These are phyloP conservation scores for Valencia hispanica DNA, from an alignment of 2,797 vertebrate species.

Conservation along the genomic window DNA sequence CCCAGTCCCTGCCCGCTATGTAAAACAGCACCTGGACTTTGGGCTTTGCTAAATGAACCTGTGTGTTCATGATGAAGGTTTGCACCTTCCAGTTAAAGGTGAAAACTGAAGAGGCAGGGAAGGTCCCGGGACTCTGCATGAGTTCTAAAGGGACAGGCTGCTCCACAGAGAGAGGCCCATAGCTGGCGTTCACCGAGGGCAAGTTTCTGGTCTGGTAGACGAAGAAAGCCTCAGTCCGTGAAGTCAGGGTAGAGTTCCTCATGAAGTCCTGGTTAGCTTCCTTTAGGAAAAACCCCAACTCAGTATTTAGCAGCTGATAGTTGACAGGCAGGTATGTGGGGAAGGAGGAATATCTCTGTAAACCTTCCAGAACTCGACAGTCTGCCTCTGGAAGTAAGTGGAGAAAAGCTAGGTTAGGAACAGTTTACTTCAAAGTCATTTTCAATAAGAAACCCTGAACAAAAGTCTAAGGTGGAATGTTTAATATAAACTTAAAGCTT, in stretches of 20 bases:
- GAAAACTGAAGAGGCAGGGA: constrained; percentile 83
- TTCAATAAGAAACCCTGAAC: neutral
- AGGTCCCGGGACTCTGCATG: constrained; percentile 74
- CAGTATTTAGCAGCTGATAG: constrained; percentile 85
- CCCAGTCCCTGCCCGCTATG: constrained; percentile 85
- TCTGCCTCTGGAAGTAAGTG: constrained; percentile 81
- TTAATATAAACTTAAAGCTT: neutral
- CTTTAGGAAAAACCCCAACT: constrained; percentile 90
- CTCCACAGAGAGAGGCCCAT: constrained; percentile 88
- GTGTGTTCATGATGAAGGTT: constrained; percentile 83
- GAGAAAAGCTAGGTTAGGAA: constrained; percentile 50
- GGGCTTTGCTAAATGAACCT: constrained; percentile 82
- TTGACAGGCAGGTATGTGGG: constrained; percentile 93
- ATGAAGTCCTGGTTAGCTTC: constrained; percentile 89
- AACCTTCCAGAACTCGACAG: constrained; percentile 82
- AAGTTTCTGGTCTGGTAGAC: constrained; percentile 85
- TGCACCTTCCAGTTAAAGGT: constrained; percentile 88
- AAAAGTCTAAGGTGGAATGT: neutral
- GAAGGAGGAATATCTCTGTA: constrained; percentile 86
- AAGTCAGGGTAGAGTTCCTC: constrained; percentile 91
- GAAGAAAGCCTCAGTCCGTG: constrained; percentile 90
- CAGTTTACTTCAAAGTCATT: neutral
- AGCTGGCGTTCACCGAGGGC: constrained; percentile 87
- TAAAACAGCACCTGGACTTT: constrained; percentile 87
- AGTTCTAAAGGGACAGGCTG: constrained; percentile 86